Evolutionary conservation across 2,113 vertebrate genomes (phyloP).

Genomic region (Deroptyus accipitrinus): DNA sequence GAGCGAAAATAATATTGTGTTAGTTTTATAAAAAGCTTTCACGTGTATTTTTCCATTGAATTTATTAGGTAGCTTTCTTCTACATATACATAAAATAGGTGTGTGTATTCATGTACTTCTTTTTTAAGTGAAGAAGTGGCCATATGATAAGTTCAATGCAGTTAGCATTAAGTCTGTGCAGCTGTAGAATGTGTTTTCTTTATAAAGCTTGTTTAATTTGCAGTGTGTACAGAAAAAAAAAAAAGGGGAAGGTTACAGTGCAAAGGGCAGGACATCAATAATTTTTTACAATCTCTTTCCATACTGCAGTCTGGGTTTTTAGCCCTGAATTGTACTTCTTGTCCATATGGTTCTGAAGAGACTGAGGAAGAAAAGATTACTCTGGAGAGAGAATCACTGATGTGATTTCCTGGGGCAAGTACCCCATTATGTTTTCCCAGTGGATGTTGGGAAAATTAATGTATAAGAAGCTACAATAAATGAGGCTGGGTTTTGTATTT

Average conservation of each 20-base stretch:
- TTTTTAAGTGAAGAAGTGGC: conserved; percentile 49
- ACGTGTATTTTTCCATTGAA: conserved; percentile 62
- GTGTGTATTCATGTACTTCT: neutral
- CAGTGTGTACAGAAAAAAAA: neutral
- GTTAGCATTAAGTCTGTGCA: conserved; percentile 26
- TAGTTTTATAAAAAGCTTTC: conserved; percentile 64
- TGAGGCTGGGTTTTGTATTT: neutral
- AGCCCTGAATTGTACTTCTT: neutral
- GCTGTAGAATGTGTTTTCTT: neutral
- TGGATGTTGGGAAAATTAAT: neutral
- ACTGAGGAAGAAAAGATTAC: neutral
- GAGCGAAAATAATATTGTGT: conserved; percentile 12
- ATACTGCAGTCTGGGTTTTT: neutral
- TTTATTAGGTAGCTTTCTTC: conserved; percentile 56
- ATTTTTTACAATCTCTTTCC: neutral
- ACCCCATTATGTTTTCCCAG: neutral
- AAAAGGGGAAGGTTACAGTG: neutral
- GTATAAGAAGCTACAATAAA: neutral
- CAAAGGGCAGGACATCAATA: neutral
- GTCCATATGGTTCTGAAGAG: neutral
- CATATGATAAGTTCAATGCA: neutral
- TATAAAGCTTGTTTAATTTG: conserved; percentile 1
- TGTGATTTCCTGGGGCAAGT: neutral
- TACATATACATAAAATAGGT: neutral
- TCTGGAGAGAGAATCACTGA: neutral